Conservation (phyloP, 2,888 invertebrate genomes). For the Tetropium fuscum region DNA sequence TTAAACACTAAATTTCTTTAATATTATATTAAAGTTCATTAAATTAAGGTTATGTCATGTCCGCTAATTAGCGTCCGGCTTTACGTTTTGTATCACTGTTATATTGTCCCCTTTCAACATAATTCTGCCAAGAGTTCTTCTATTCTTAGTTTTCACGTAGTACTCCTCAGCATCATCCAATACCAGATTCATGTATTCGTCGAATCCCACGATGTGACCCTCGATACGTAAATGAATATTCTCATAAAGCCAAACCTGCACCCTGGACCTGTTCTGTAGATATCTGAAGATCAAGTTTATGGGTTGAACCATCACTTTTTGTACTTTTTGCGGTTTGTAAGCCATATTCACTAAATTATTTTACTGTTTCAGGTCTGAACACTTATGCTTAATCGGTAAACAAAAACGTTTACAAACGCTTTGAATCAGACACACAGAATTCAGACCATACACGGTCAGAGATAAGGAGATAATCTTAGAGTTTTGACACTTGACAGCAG, state of each 20-base stretch:
- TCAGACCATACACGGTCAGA: too few relatives aligned
- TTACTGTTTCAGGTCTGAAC: neutral
- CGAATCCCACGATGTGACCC: constrained; percentile 99
- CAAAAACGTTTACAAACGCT: constrained; percentile 25
- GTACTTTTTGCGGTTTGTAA: constrained; percentile 95
- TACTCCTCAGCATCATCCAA: constrained; percentile 98
- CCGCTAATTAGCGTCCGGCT: constrained; percentile 65
- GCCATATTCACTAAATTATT: constrained; percentile 75
- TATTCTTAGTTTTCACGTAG: constrained; percentile 87
- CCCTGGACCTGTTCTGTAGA: constrained; percentile 93
- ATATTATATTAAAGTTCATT: constrained; percentile 7
- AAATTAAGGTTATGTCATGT: constrained; percentile 28
- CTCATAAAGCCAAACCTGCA: constrained; percentile 99
- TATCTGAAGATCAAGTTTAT: constrained; percentile 98
- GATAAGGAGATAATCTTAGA: too few relatives aligned
- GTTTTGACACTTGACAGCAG: too few relatives aligned
- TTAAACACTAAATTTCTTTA: too few relatives aligned
- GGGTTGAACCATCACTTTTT: constrained; percentile 99
- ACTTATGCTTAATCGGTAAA: constrained; percentile 5
- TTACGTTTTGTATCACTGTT: constrained; percentile 94
- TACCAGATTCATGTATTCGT: constrained; percentile 99
- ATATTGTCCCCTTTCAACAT: constrained; percentile 99
- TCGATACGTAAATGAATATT: constrained; percentile 95
- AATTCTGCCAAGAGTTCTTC: constrained; percentile 85
- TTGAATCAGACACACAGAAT: too few relatives aligned